A percentile compares a stretch with the other conserved stretches of the same genome.
Conservation (phyloP, 2,888 invertebrate genomes). For the Pyrochroa serraticornis region DNA sequence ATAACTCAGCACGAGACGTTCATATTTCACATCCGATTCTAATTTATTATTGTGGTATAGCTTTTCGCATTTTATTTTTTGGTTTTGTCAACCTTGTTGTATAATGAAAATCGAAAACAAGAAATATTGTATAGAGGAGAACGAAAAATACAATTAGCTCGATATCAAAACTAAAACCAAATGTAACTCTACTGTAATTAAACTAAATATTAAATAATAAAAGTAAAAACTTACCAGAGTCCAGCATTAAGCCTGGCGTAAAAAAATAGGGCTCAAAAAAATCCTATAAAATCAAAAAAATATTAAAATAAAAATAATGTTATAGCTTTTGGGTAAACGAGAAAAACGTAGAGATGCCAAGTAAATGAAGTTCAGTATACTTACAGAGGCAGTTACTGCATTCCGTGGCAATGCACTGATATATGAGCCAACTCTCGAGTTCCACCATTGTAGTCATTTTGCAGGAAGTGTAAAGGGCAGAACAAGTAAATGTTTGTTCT, state of each 20-base stretch:
- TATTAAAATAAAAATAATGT: slow-evolving; percentile 52
- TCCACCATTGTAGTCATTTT: slow-evolving; percentile 64
- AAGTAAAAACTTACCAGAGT: slow-evolving; percentile 24
- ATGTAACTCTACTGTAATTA: background rate
- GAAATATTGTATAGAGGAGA: no score
- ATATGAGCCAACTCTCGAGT: slow-evolving; percentile 73
- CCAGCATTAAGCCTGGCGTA: slow-evolving; percentile 26
- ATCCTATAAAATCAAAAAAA: slow-evolving; percentile 57
- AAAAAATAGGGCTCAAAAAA: slow-evolving; percentile 33
- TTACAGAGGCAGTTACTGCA: slow-evolving; percentile 71
- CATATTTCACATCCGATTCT: no score
- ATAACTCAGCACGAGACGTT: no score
- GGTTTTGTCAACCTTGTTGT: no score
- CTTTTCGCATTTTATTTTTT: no score
- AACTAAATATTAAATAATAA: slow-evolving; percentile 9
- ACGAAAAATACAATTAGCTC: no score
- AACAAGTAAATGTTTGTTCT: slow-evolving; percentile 3
- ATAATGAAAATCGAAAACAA: no score
- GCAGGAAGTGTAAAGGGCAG: slow-evolving; percentile 29
- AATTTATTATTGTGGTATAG: no score
- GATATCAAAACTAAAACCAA: no score
- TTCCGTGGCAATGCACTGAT: slow-evolving; percentile 71
- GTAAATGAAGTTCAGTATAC: slow-evolving; percentile 50
- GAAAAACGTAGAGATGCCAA: slow-evolving; percentile 39
- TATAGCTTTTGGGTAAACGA: slow-evolving; percentile 27